Evolutionary conservation across 2,113 vertebrate species (phyloP), one percentile per base, ranked within the genome.

Genomic region (Psophia crepitans): DNA sequence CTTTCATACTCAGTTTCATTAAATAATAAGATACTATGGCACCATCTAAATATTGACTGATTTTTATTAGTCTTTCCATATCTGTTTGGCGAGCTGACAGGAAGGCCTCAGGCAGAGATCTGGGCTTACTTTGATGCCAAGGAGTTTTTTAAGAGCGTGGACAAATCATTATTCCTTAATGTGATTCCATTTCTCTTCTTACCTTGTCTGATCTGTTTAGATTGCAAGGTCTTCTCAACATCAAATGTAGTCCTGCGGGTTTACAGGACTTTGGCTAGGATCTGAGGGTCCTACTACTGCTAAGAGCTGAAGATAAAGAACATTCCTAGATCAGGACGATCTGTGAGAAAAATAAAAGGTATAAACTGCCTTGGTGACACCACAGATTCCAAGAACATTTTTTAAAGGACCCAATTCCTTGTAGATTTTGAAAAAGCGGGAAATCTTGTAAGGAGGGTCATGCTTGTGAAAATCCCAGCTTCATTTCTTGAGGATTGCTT

Each of bases 31-130:
- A 78, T 85, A 41, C 87, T 76, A 22, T 82, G 96, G 94, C 96
- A 95, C 93, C 95, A 94, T 91, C 94, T 94, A 89, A 97, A 89
- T 95, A 96, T 97, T 95, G 92, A 95, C 91, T 93, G 66, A 91
- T 96, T 92, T 97, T 96, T 95, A 95, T 96, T 93, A 89, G 91
- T 94, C 92, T 94, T 92, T 93, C 94, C 78, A 69, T 96, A 94
- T 96, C 93, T 96, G 41, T 91, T 92, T 97, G 92, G 94, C 89
- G 28, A 71, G 89, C 77, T 93, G 96, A 95, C 95, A 95, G 77
- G 37, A 54, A 69, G 89, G 80, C 84, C 53, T 79, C 37, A 65
- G 94, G 87, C 91, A 84, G 66, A 82, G 84, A 73, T 70, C 87
- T 86, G 66, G 78, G 75, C 87, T 93, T 82, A 33, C 58, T 94